Percentiles rank a stretch among this genome's conserved stretches.
These are phyloP conservation scores for Propithecus coquereli DNA, from an alignment of 2,113 vertebrate species.

Conservation along the genomic window DNA sequence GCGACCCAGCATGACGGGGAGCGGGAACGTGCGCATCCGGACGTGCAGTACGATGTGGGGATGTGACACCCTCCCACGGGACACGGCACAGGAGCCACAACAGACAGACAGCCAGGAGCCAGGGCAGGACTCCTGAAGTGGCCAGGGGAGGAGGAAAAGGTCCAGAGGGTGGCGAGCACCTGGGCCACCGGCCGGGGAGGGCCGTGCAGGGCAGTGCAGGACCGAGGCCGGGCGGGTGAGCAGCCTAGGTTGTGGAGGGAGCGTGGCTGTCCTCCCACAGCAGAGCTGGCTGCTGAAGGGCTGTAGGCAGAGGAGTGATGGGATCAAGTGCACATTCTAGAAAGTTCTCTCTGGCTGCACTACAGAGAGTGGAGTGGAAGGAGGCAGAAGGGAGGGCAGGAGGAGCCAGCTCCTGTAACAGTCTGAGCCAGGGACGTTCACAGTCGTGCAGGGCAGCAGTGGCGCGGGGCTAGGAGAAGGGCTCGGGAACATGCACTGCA, in stretches of 20 bases:
- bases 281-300: not conserved
- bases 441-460: too few species aligned
- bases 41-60: not conserved
- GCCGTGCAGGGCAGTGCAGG: not conserved
- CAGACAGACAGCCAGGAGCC: not conserved
- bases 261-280: rapidly evolving
- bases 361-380: not conserved
- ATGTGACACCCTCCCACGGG: not conserved
- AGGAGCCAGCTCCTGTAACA: not conserved
- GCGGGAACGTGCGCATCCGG: too few species aligned
- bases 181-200: not conserved
- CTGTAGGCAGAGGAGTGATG: not conserved
- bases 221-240: not conserved
- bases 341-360: not conserved
- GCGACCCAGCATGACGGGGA: rapidly evolving
- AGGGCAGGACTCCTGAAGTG: not conserved
- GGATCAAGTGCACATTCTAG: not conserved
- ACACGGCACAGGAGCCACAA: not conserved
- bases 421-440: too few species aligned
- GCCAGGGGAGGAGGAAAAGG: not conserved
- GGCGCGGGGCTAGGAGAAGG: not conserved
- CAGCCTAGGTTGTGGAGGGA: not conserved
- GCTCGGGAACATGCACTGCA: rapidly evolving
- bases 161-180: not conserved
- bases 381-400: not conserved